Conservation (phyloP, 1,140 invertebrate species). For the Drosophila asahinai region DNA sequence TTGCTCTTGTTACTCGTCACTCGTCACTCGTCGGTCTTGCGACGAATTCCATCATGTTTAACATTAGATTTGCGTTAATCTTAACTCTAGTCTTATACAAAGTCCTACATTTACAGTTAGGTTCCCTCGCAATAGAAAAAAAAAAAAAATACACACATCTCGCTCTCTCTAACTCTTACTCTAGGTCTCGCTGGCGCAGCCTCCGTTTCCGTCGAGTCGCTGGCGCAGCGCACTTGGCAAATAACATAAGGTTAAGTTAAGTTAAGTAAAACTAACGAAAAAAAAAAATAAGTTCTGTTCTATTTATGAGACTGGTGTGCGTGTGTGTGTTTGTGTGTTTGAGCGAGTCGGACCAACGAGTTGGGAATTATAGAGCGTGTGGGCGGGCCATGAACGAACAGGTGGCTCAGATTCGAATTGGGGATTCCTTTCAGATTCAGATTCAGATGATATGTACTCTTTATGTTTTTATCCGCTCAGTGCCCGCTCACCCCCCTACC, state of each 20-base stretch:
- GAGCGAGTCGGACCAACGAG: conserved; percentile 17
- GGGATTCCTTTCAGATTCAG: conserved; percentile 13
- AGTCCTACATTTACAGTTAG: conserved; percentile 41
- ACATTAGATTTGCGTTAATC: conserved; percentile 53
- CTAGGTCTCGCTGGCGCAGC: conserved; percentile 36
- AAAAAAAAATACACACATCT: conserved; percentile 33
- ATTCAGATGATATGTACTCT: conserved; percentile 28
- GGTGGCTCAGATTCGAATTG: conserved; percentile 27
- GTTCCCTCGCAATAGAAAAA: conserved; percentile 27
- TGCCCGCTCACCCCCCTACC: neutral
- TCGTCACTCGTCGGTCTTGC: conserved; percentile 43
- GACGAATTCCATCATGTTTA: conserved; percentile 50
- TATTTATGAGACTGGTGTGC: conserved; percentile 10
- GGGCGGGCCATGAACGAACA: conserved; percentile 6
- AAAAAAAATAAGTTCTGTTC: neutral
- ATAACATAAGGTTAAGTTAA: conserved; percentile 22
- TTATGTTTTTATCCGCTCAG: neutral
- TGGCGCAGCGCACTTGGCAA: conserved; percentile 28
- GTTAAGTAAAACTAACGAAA: conserved; percentile 24
- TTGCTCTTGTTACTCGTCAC: conserved; percentile 17
- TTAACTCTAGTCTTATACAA: conserved; percentile 38
- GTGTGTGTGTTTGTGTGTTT: conserved; percentile 11
- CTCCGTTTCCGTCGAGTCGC: conserved; percentile 6
- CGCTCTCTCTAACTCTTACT: conserved; percentile 37
- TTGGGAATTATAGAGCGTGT: conserved; percentile 8